Percentiles rank a stretch among this genome's conserved stretches.
These are phyloP conservation scores for Spea multiplicata DNA, from an alignment of 2,113 vertebrate genomes.

Conservation along the genomic window DNA sequence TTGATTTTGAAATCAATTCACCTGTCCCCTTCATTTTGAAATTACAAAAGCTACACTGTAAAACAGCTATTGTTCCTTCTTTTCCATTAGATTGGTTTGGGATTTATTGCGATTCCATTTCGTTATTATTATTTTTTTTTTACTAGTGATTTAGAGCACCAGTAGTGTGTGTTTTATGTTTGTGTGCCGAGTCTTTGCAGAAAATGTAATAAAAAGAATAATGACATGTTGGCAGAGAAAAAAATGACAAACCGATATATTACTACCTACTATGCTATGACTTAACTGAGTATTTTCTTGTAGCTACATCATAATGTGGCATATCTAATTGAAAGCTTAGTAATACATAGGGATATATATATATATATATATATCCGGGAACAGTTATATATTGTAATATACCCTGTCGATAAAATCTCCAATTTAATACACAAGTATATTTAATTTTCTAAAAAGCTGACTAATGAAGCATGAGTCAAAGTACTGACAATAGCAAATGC, in stretches of 20 bases:
- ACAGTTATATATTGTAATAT: constrained; percentile 47
- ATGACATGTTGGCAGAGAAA: constrained; percentile 35
- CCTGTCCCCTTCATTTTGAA: constrained; percentile 26
- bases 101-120: constrained; percentile 32
- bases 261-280: constrained; percentile 6
- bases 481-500: constrained; percentile 54
- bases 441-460: constrained; percentile 58
- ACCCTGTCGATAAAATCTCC: constrained; percentile 49
- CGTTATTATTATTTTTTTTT: constrained; percentile 24
- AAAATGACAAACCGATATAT: constrained; percentile 21
- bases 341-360: constrained; percentile 50
- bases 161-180: constrained; percentile 23
- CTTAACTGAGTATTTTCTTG: constrained; percentile 25
- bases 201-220: constrained; percentile 36
- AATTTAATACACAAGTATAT: constrained; percentile 52
- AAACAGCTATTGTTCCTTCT: constrained; percentile 25
- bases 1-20: constrained; percentile 11
- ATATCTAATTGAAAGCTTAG: constrained; percentile 48
- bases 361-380: constrained; percentile 50
- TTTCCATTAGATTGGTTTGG: constrained; percentile 30
- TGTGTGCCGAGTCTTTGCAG: constrained; percentile 9
- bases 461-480: constrained; percentile 59
- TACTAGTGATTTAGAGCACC: constrained; percentile 14
- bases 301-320: background rate
- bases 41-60: constrained; percentile 15